Evolutionary conservation across 2,113 vertebrate genomes (phyloP).

Genomic region (Fulmarus glacialis): DNA sequence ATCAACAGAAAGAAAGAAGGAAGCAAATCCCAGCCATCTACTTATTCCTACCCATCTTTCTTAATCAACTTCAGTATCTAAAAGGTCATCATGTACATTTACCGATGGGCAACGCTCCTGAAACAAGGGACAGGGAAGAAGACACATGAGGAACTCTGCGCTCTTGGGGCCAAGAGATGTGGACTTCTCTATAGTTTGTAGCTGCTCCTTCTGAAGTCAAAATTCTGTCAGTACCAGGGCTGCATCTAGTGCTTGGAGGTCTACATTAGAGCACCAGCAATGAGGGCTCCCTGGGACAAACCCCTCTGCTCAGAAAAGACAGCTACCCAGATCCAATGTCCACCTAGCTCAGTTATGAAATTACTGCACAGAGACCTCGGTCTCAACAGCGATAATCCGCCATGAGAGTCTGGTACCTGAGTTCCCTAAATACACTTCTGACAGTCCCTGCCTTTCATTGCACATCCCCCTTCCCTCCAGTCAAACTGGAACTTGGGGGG

Average conservation of each 20-base stretch:
- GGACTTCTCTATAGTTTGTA: background rate
- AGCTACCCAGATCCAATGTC: background rate
- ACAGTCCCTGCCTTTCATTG: background rate
- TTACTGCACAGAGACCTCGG: background rate
- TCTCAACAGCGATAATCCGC: background rate
- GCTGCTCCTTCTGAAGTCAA: background rate
- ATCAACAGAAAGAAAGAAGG: background rate
- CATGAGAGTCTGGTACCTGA: accelerated
- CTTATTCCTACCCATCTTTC: background rate
- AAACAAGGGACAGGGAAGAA: background rate
- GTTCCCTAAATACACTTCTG: background rate
- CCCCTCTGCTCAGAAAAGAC: background rate
- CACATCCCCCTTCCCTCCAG: background rate
- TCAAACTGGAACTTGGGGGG: background rate
- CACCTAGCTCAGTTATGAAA: background rate
- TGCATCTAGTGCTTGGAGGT: background rate
- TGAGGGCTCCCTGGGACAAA: background rate
- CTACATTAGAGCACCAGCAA: background rate
- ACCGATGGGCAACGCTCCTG: background rate
- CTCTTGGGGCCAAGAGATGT: background rate
- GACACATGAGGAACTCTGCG: background rate
- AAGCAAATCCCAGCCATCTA: background rate
- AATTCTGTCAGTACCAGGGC: background rate
- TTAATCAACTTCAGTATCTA: background rate
- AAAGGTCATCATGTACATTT: background rate